Evolutionary conservation across 2,888 invertebrate genomes (phyloP), one percentile per base, ranked within the genome.

Genomic region (Stenodera caucasica): DNA sequence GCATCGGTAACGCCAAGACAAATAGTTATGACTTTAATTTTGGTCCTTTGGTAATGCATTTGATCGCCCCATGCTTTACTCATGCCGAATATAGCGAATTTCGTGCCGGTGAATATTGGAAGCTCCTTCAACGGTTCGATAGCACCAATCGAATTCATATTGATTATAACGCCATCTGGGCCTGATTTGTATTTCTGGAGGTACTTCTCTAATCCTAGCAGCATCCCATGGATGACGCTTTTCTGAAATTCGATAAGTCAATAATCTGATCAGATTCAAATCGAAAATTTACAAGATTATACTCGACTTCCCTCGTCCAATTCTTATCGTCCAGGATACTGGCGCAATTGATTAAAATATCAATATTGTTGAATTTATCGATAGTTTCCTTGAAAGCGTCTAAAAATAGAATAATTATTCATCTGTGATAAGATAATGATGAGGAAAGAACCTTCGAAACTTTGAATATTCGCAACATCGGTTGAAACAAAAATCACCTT

Each of bases 401-500:
- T 88, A 80, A 30, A 81, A 81, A 58, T n/a, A 55, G 55, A 2
- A n/a, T 14, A 51, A 26, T 15, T 15, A 51, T 4, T 33, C 12
- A 6, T 11, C 68, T 66, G 64, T 54, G 23, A 23, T 67, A 69
- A 73, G 75, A 51, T 9, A 26, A 51, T 12, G 12, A 7, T 26
- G 2, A 9, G 9, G 11, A 11, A 23, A 30, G 5, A 4, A 88
- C 88, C 87, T 82, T 89, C 88, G 71, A 87, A 88, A 73, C 88
- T 88, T n/a, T 85, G 84, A 74, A 87, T 88, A 75, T 89, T 88
- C 0, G 89, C 88, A 66, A 89, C 89, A 73, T 89, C 89, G 68
- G 88, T 88, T 61, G 85, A 85, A 70, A 87, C 86, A 73, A 88
- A 89, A 58, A 88, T 78, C 2, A 86, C 85, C 61, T 84, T 85